Evolutionary conservation across 2,888 invertebrate species (phyloP).

Genomic region (Polylopha cassiicola): DNA sequence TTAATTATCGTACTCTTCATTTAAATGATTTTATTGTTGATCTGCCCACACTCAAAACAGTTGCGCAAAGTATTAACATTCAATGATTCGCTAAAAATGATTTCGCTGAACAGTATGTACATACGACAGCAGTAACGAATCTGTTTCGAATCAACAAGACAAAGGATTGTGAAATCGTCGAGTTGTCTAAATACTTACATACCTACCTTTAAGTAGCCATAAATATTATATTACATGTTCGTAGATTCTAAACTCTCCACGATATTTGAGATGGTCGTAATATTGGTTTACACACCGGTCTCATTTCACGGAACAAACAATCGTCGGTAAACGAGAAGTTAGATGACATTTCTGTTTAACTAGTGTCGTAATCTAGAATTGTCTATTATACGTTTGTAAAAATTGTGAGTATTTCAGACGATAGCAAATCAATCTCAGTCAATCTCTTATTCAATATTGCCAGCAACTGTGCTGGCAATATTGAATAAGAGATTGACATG

Average conservation of each 20-base stretch:
- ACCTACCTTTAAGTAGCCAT: constrained; percentile 3
- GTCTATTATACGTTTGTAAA: no score
- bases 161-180: constrained; percentile 31
- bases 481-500: no score
- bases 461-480: no score
- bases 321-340: constrained; percentile 44
- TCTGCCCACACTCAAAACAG: constrained; percentile 28
- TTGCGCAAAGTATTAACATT: constrained; percentile 33
- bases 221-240: constrained; percentile 13
- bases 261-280: constrained; percentile 54
- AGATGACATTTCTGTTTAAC: constrained; percentile 60
- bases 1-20: constrained; percentile 6
- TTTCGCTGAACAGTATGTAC: constrained; percentile 5
- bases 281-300: constrained; percentile 56
- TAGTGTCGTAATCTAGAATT: constrained; percentile 48
- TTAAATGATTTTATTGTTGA: constrained; percentile 14
- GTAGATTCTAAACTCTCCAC: constrained; percentile 21
- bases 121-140: constrained; percentile 21
- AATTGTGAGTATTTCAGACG: no score
- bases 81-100: constrained; percentile 32
- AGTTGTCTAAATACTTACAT: background rate
- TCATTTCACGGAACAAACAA: constrained; percentile 44
- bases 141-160: constrained; percentile 19
- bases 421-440: no score
- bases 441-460: no score